These are phyloP conservation scores for Crematogaster levior DNA, from an alignment of 2,888 invertebrate genomes.

Conservation along the genomic window DNA sequence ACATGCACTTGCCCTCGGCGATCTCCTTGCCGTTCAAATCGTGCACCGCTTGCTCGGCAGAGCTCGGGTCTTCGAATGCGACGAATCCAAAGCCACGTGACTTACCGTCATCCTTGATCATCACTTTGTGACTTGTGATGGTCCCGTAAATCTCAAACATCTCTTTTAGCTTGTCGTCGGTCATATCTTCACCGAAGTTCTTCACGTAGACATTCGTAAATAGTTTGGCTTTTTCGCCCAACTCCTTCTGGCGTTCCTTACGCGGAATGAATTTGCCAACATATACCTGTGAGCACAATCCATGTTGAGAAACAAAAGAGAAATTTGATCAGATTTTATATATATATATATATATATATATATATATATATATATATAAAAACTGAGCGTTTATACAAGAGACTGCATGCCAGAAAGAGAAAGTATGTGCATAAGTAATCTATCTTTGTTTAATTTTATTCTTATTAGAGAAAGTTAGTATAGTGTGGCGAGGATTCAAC, in stretches of 20 bases:
- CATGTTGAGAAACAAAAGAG: background rate
- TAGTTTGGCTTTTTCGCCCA: constrained; percentile 97
- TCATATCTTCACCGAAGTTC: constrained; percentile 98
- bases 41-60: constrained; percentile 96
- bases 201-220: constrained; percentile 99
- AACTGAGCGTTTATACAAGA: background rate
- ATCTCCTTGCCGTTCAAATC: constrained; percentile 97
- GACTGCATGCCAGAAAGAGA: background rate
- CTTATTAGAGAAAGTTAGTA: background rate
- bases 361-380: too few relatives aligned
- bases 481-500: background rate
- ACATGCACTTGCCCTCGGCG: constrained; percentile 94
- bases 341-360: background rate
- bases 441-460: background rate
- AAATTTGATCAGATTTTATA: background rate
- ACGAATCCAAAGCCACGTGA: constrained; percentile 99
- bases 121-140: constrained; percentile 97
- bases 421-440: background rate
- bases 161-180: constrained; percentile 94
- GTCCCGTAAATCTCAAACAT: constrained; percentile 97
- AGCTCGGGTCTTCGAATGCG: constrained; percentile 98
- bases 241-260: constrained; percentile 98
- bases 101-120: constrained; percentile 97
- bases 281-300: constrained; percentile 87
- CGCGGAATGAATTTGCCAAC: constrained; percentile 99